Percentiles rank a stretch among this genome's conserved stretches.
These are phyloP conservation scores for Tiphia femorata DNA, from an alignment of 2,888 invertebrate genomes.

Conservation along the genomic window DNA sequence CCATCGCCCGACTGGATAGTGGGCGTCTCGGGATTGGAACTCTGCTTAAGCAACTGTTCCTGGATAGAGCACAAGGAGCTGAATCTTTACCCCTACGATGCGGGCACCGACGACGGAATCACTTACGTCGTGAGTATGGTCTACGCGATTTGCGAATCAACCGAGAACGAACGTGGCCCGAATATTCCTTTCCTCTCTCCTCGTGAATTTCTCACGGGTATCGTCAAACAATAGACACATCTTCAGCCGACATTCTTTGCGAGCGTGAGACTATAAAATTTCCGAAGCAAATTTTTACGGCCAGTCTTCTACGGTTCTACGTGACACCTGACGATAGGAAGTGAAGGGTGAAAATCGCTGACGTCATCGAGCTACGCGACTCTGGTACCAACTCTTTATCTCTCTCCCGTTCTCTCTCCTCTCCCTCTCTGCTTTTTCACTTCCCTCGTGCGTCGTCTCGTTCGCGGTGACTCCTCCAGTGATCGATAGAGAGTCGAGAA, in stretches of 20 bases:
- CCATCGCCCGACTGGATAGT: constrained; percentile 99
- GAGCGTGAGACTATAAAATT: no score
- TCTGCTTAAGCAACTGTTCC: constrained; percentile 90
- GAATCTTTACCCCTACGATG: constrained; percentile 94
- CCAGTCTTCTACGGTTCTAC: no score
- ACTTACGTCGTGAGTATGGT: constrained; percentile 85
- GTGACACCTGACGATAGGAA: no score
- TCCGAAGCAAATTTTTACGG: no score
- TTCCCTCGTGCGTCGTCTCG: background rate
- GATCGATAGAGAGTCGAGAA: no score
- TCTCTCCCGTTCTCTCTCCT: background rate
- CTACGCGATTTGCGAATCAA: no score
- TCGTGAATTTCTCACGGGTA: no score
- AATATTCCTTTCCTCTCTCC: no score
- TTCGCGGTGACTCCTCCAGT: background rate
- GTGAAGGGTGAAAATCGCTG: constrained; percentile 23
- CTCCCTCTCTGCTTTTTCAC: background rate
- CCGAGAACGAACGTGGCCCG: no score
- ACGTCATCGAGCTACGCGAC: constrained; percentile 14
- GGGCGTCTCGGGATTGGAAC: constrained; percentile 88
- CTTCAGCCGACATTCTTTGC: no score
- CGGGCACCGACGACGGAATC: constrained; percentile 94
- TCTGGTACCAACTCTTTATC: background rate
- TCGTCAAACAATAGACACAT: no score
- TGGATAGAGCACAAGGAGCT: constrained; percentile 89